Percentiles rank a stretch among this genome's conserved stretches.
phyloP scores from a whole-genome alignment of 53 echinoderm and acorn worm genomes.

The Hippasteria phrygiana region DNA sequence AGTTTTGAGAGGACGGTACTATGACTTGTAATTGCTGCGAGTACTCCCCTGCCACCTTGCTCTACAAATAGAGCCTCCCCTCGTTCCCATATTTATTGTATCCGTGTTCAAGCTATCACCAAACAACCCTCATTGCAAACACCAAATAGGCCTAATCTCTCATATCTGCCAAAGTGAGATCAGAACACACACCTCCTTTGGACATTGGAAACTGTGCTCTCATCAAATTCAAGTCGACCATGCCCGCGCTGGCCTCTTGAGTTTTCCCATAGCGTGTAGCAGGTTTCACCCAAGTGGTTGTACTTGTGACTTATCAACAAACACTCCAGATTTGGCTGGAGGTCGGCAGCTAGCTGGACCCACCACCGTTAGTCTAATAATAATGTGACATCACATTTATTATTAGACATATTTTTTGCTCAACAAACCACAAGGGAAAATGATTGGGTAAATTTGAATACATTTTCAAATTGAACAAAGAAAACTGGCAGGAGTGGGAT shows the following conservation, averaged over 20 bases:
- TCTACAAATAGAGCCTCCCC: not conserved
- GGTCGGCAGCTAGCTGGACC: too few relatives aligned
- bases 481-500: too few relatives aligned
- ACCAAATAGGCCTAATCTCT: not conserved
- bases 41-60: too few relatives aligned
- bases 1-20: too few relatives aligned
- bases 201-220: not conserved
- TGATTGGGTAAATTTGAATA: too few relatives aligned
- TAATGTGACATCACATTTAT: too few relatives aligned
- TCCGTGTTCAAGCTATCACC: not conserved
- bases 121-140: not conserved
- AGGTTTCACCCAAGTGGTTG: not conserved
- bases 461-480: too few relatives aligned
- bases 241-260: not conserved
- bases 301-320: not conserved
- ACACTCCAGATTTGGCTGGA: too few relatives aligned
- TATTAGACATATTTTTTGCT: too few relatives aligned
- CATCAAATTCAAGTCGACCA: not conserved
- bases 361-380: too few relatives aligned
- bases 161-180: not conserved
- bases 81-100: not conserved
- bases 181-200: not conserved
- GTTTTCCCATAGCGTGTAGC: not conserved
- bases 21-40: too few relatives aligned
- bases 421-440: too few relatives aligned